A percentile compares a stretch with the other conserved stretches of the same genome.
Conservation (phyloP, 2,888 invertebrate genomes). For the Macrophya alboannulata region DNA sequence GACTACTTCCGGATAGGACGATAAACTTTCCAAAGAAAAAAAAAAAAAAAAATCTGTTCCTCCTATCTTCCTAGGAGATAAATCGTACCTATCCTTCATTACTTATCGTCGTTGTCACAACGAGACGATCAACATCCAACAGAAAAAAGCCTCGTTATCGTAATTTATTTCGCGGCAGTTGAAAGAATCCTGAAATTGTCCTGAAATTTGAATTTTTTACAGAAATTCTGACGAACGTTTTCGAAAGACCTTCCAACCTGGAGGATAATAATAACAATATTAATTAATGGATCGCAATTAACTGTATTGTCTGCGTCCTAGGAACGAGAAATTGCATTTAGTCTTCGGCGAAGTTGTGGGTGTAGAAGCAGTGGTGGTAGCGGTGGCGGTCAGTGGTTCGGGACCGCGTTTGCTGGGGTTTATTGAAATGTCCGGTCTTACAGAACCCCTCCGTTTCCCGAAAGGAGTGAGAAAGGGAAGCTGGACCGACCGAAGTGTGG, state of each 20-base stretch:
- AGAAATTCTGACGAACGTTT: neutral
- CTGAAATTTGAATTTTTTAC: neutral
- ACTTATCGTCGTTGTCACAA: neutral
- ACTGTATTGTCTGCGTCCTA: slow-evolving; percentile 28
- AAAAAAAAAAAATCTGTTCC: slow-evolving; percentile 22
- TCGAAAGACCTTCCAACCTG: neutral
- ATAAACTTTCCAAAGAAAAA: slow-evolving; percentile 13
- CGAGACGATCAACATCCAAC: neutral
- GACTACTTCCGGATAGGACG: slow-evolving; percentile 60
- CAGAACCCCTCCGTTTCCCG: slow-evolving; percentile 67
- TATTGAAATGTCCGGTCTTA: slow-evolving; percentile 79
- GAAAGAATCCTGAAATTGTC: neutral
- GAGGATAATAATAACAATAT: slow-evolving; percentile 1
- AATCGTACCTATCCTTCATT: neutral
- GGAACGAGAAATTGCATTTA: slow-evolving; percentile 46
- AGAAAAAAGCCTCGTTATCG: neutral
- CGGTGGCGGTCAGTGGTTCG: slow-evolving; percentile 72
- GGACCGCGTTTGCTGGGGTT: slow-evolving; percentile 73
- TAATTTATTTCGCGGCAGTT: neutral
- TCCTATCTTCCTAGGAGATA: neutral
- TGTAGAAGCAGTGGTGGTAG: slow-evolving; percentile 55
- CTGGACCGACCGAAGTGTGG: slow-evolving; percentile 3
- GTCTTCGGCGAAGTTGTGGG: slow-evolving; percentile 42
- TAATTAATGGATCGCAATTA: slow-evolving; percentile 45
- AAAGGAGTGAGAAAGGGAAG: slow-evolving; percentile 49